phyloP scores from a whole-genome alignment of 1,140 invertebrate species.

The Tyrophagus putrescentiae region DNA sequence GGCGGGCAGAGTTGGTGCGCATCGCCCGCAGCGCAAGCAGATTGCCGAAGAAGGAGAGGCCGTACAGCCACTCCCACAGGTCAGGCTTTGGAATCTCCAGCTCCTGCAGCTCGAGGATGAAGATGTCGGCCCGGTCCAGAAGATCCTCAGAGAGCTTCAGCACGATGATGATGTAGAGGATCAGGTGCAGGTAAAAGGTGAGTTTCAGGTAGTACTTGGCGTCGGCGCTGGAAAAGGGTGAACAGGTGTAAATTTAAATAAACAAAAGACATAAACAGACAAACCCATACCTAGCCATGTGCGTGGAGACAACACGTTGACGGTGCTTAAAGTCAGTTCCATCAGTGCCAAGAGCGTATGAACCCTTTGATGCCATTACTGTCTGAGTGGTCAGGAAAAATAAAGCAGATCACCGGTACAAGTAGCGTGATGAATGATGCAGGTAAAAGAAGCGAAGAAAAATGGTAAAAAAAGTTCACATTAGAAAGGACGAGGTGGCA shows the following conservation, averaged over 20 bases:
- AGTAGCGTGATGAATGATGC: too few relatives aligned
- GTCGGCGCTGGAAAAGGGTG: conserved; percentile 53
- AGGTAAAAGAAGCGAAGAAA: too few relatives aligned
- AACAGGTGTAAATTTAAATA: background rate
- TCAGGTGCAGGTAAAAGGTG: conserved; percentile 79
- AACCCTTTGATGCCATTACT: conserved; percentile 28
- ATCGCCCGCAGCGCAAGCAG: conserved; percentile 71
- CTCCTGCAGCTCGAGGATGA: conserved; percentile 83
- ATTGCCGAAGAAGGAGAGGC: conserved; percentile 62
- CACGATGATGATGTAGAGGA: conserved; percentile 75
- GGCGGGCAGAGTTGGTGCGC: conserved; percentile 58
- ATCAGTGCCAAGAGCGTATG: conserved; percentile 27
- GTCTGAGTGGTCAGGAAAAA: too few relatives aligned
- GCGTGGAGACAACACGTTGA: conserved; percentile 27
- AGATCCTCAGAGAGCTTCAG: conserved; percentile 75
- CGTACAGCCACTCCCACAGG: conserved; percentile 90
- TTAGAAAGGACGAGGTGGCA: too few relatives aligned
- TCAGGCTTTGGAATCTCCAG: conserved; percentile 75
- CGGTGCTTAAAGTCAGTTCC: conserved; percentile 29
- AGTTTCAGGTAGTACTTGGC: conserved; percentile 81
- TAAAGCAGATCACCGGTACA: too few relatives aligned
- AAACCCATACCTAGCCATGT: conserved; percentile 26
- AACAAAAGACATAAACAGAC: background rate
- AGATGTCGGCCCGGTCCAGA: conserved; percentile 76
- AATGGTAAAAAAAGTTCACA: too few relatives aligned